Percentiles rank a stretch among this genome's conserved stretches.
These are phyloP conservation scores for Bradypus variegatus DNA, from an alignment of 2,797 vertebrate species.

Conservation along the genomic window DNA sequence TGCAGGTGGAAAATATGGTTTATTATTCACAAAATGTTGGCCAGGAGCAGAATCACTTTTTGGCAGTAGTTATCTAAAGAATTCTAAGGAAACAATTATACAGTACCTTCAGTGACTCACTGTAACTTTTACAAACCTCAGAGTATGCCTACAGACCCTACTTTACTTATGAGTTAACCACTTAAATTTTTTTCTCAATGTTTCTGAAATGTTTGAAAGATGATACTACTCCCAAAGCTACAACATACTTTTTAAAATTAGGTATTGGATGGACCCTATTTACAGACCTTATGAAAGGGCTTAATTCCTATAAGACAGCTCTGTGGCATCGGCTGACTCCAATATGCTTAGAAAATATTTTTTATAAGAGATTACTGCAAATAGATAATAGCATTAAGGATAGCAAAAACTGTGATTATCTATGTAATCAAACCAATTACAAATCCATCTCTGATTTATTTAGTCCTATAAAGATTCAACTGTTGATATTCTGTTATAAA, in stretches of 20 bases:
- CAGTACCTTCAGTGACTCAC: background rate
- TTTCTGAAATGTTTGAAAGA: background rate
- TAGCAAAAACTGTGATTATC: background rate
- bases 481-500: background rate
- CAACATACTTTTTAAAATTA: background rate
- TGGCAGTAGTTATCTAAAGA: background rate
- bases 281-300: background rate
- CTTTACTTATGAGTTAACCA: background rate
- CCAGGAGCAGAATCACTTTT: background rate
- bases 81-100: background rate
- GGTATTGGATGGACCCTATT: background rate
- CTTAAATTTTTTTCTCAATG: background rate
- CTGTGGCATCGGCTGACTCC: background rate
- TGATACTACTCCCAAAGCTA: background rate
- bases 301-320: background rate
- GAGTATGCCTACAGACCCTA: background rate
- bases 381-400: background rate
- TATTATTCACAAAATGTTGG: background rate
- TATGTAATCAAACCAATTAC: background rate
- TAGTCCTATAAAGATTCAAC: background rate
- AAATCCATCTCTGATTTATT: background rate
- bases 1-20: background rate
- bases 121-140: slow-evolving; percentile 4
- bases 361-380: background rate
- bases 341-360: background rate